Evolutionary conservation across 2,113 vertebrate genomes (phyloP), one percentile per base, ranked within the genome.

Genomic region (Desmodus rotundus): DNA sequence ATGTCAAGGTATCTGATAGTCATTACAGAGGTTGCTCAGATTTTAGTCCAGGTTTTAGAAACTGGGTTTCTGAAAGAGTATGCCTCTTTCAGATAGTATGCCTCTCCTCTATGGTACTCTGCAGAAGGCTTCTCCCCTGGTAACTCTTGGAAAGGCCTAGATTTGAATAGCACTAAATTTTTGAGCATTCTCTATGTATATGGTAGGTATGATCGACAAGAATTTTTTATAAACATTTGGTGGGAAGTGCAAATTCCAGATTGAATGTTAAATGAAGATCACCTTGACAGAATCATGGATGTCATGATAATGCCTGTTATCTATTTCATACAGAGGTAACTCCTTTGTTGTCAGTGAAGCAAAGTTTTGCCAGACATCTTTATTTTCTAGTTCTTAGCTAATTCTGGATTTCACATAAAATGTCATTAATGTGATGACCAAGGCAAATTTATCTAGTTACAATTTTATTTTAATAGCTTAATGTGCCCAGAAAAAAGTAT

Each of bases 361-460:
- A 31, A 91, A 54, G 41, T 82, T 85, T 86, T 61, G 76, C 85
- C 63, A 56, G 31, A 89, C 15, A 50, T 72, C 28, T 77, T 93
- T 63, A 56, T 38, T 50, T 81, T 65, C 26, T 9, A 61, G 24
- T 93, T 86, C n/a, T 41, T 94, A 77, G 52, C 41, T 56, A 47
- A 9, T 63, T 88, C 68, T 86, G 67, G 56, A 89, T 94, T 92
- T 95, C 73, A 81, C 91, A 70, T 84, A 85, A 73, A 31, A 50
- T 65, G 47, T 15, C 54, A 47, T 65, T 84, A 73, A 63, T 52
- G 52, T 58, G 45, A 95, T 76, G 14, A 14, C 83, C 33, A 89
- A 89, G 52, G 11, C 36, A 86, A 31, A 76, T 83, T 76, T 52
- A 80, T 87, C 72, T n/a, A 88, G n/a, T 91, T 80, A 87, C 4